Percentiles rank a stretch among this genome's conserved stretches.
These are phyloP conservation scores for Molossus molossus DNA, from an alignment of 2,797 vertebrate genomes.

Conservation along the genomic window DNA sequence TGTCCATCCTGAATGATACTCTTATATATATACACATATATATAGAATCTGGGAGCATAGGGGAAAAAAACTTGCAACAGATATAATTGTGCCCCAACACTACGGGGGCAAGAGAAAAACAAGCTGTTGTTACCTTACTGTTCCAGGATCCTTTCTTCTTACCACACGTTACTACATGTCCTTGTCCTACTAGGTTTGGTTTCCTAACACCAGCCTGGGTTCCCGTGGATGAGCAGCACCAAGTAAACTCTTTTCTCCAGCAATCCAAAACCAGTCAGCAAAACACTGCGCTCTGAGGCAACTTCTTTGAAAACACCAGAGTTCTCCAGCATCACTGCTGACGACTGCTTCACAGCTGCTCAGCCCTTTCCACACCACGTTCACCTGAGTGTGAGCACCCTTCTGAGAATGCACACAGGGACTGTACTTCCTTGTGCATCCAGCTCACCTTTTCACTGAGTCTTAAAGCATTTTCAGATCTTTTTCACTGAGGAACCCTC, in stretches of 20 bases:
- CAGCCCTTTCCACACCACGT: not conserved
- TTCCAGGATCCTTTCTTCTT: not conserved
- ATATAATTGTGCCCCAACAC: not conserved
- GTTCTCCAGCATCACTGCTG: not conserved
- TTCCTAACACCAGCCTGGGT: not conserved
- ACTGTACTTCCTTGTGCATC: not conserved
- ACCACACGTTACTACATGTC: not conserved
- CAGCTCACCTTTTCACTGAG: not conserved
- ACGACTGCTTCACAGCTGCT: not conserved
- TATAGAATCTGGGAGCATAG: not conserved
- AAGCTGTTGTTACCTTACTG: conserved; percentile 2
- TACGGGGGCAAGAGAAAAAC: not conserved
- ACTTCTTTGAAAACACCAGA: not conserved
- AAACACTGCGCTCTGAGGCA: not conserved
- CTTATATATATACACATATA: conserved; percentile 37
- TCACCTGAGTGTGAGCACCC: not conserved
- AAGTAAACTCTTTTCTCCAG: not conserved
- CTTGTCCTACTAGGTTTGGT: not conserved
- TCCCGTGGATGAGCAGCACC: not conserved
- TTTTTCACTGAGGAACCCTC: not conserved
- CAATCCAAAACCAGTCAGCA: not conserved
- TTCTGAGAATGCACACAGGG: not conserved
- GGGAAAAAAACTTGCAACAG: not conserved
- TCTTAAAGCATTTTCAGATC: not conserved
- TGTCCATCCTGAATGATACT: conserved; percentile 62